Conservation (phyloP, 2,888 invertebrate genomes). For the Acleris laterana region DNA sequence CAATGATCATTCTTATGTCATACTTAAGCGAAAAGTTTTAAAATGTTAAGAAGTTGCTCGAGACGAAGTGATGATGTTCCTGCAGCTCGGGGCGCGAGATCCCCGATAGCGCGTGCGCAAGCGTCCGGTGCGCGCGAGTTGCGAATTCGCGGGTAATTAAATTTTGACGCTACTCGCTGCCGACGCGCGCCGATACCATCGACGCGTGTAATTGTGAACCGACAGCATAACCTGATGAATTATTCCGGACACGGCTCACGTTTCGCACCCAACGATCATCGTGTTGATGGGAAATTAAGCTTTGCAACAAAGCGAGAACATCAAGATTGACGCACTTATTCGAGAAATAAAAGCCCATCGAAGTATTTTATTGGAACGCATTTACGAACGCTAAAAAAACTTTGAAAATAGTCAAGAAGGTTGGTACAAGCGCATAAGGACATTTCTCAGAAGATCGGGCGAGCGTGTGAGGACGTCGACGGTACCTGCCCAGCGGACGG, state of each 20-base stretch:
- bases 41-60: not conserved
- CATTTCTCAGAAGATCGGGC: conserved; percentile 76
- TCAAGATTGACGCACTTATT: conserved; percentile 20
- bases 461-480: conserved; percentile 68
- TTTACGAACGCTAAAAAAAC: conserved; percentile 26
- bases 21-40: conserved; percentile 4
- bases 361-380: conserved; percentile 21
- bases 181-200: conserved; percentile 62
- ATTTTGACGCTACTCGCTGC: conserved; percentile 62
- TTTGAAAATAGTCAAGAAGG: conserved; percentile 35
- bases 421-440: conserved; percentile 54
- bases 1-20: too few relatives aligned
- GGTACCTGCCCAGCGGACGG: conserved; percentile 75
- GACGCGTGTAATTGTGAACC: conserved; percentile 61
- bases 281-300: conserved; percentile 52
- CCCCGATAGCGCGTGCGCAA: conserved; percentile 44
- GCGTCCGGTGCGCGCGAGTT: conserved; percentile 52
- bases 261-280: conserved; percentile 44
- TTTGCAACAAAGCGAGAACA: conserved; percentile 45
- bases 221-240: conserved; percentile 50
- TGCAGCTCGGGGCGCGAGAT: conserved; percentile 21
- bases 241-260: conserved; percentile 53
- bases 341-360: conserved; percentile 3
- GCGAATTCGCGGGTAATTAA: conserved; percentile 74
- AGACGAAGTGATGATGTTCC: not conserved